Base-by-base conservation (phyloP, 2,888 invertebrate genomes). In the Sinhomidia bicolor region DNA sequence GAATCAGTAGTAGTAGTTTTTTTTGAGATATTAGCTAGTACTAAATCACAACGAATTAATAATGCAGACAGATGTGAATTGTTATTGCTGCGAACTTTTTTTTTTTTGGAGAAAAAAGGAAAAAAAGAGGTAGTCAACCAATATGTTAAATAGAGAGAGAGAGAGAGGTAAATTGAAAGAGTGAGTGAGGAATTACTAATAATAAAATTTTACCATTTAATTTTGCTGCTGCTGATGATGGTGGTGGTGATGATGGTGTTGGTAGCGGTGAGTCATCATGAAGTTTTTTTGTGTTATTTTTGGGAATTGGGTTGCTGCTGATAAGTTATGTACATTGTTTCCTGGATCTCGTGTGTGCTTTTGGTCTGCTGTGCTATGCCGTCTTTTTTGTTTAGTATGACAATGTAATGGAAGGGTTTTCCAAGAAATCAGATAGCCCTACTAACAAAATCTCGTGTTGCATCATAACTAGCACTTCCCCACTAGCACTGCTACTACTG, bases 11-110 rank as follows among this genome's bases (percentile, higher is more conserved):
- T 32, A 65, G 3, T 1, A 17, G 17, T 71, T 71, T 71, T 71
- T 41, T 20, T 51, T 51, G 76, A 76, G 51, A 76, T 76, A 76
- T 76, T 76, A 76, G 76, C 51, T 14, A 54, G 26, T 76, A 71
- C 32, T 83, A 85, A 85, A 76, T 85, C 84, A 85, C 84, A 47
- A 14, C 57, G 76, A 85, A 85, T 85, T 85, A 85, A 85, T 85
- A 76, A 85, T 62, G 60, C 62, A 71, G 84, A 85, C 76, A 76
- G 84, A 85, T 62, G 84, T 62, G 60, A 76, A 76, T 41, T 71
- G 83, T 81, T 65, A 81, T 81, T 78, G 57, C 78, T 78, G 32
- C 20, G 29, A 29, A 47, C 29, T 0, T 41, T 14, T n/a, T n/a
- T n/a, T n/a, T n/a, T n/a, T n/a, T n/a, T n/a, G 54, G 20, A 5